These are phyloP conservation scores for Amiota communis DNA, from an alignment of 2,888 invertebrate genomes.

Conservation along the genomic window DNA sequence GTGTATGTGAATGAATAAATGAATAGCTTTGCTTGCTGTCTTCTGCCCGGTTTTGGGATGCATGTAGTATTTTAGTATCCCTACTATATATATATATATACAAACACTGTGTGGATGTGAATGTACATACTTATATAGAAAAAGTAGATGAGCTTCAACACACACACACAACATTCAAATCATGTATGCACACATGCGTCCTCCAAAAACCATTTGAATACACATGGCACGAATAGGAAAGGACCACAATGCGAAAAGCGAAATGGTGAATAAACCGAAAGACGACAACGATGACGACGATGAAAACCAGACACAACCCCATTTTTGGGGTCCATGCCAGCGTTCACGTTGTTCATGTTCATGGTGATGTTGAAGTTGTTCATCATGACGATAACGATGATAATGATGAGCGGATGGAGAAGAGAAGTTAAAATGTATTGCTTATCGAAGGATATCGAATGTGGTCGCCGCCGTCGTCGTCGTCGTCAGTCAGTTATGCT, in stretches of 20 bases:
- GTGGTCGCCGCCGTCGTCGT: conserved; percentile 40
- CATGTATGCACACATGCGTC: conserved; percentile 24
- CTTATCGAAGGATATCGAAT: conserved; percentile 68
- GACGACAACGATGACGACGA: not conserved
- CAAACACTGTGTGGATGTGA: not conserved
- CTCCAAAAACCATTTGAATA: conserved; percentile 11
- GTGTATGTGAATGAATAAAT: not conserved
- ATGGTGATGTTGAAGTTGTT: too few species aligned
- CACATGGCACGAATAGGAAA: not conserved
- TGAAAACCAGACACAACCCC: too few species aligned
- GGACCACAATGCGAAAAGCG: too few species aligned
- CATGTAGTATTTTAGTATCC: too few species aligned
- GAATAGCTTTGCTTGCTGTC: too few species aligned
- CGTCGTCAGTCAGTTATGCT: not conserved
- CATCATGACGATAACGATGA: too few species aligned
- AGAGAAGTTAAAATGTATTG: conserved; percentile 65
- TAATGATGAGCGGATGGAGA: conserved; percentile 7
- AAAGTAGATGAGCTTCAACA: not conserved
- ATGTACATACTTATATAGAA: not conserved
- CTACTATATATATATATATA: not conserved
- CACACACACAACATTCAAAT: not conserved
- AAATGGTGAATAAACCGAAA: not conserved
- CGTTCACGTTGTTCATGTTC: too few species aligned
- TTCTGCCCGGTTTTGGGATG: too few species aligned
- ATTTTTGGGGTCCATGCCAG: too few species aligned